These are phyloP conservation scores for Melinopterus prodromus DNA, from an alignment of 2,888 invertebrate species.

Conservation along the genomic window DNA sequence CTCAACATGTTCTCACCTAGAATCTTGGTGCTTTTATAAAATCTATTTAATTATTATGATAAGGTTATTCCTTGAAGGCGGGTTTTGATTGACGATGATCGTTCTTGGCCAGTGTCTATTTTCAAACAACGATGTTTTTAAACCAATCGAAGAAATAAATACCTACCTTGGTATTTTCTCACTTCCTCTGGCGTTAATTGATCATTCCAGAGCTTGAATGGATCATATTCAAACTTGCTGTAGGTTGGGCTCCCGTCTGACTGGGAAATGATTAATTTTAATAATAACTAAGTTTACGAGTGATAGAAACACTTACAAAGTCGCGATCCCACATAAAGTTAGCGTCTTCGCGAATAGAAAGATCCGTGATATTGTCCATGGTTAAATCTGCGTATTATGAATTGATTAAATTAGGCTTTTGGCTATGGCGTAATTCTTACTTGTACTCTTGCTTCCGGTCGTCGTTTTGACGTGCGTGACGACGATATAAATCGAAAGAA, in stretches of 20 bases:
- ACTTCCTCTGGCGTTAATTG: conserved; percentile 30
- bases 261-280: background rate
- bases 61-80: background rate
- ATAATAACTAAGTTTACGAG: background rate
- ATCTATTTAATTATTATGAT: conserved; percentile 11
- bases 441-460: conserved; percentile 11
- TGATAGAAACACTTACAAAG: background rate
- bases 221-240: conserved; percentile 15
- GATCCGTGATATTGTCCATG: conserved; percentile 6
- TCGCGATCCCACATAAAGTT: conserved; percentile 6
- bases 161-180: conserved; percentile 32
- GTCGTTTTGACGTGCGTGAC: conserved; percentile 13
- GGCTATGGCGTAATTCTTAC: background rate
- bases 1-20: conserved; percentile 74
- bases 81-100: background rate
- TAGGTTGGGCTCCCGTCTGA: background rate
- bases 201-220: conserved; percentile 30
- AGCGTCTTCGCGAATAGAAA: conserved; percentile 9
- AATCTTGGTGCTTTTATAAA: conserved; percentile 13
- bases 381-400: background rate
- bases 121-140: conserved; percentile 5
- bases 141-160: background rate
- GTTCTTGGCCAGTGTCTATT: background rate
- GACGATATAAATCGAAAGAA: conserved; percentile 24
- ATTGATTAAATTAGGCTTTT: too few relatives aligned